These are phyloP conservation scores for Lepidurus apus DNA, from an alignment of 1,140 invertebrate genomes.

Conservation along the genomic window DNA sequence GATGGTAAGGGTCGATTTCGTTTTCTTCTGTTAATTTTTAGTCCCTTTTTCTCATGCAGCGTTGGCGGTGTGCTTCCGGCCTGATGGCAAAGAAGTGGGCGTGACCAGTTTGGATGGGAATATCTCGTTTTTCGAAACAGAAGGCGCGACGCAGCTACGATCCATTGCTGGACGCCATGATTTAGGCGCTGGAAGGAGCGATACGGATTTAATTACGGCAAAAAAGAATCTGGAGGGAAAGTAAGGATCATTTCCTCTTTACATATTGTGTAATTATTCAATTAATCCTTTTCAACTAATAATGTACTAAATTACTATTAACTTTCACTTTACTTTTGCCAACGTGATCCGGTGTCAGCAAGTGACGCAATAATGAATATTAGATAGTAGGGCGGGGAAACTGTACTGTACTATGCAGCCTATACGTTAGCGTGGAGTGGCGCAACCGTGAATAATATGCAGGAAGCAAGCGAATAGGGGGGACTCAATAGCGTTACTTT, in stretches of 20 bases:
- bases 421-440: no score
- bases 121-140: constrained; percentile 74
- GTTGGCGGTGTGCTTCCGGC: constrained; percentile 73
- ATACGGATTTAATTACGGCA: constrained; percentile 80
- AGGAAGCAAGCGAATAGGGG: no score
- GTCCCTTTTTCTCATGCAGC: constrained; percentile 43
- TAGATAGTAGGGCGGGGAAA: no score
- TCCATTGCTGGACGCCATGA: constrained; percentile 73
- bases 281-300: neutral
- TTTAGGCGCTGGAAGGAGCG: constrained; percentile 71
- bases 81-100: constrained; percentile 84
- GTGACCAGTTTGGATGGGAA: constrained; percentile 84
- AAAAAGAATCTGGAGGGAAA: constrained; percentile 76
- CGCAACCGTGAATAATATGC: no score
- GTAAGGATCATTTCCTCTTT: constrained; percentile 53
- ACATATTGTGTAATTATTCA: neutral
- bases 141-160: constrained; percentile 23
- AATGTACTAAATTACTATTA: no score
- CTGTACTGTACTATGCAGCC: no score
- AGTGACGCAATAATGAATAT: no score
- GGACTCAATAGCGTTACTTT: no score
- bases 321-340: no score
- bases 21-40: neutral
- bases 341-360: no score
- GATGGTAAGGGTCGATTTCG: constrained; percentile 57